Percentiles rank a stretch among this genome's conserved stretches.
These are phyloP conservation scores for Cheilinus undulatus DNA, from an alignment of 2,113 vertebrate species.

Conservation along the genomic window DNA sequence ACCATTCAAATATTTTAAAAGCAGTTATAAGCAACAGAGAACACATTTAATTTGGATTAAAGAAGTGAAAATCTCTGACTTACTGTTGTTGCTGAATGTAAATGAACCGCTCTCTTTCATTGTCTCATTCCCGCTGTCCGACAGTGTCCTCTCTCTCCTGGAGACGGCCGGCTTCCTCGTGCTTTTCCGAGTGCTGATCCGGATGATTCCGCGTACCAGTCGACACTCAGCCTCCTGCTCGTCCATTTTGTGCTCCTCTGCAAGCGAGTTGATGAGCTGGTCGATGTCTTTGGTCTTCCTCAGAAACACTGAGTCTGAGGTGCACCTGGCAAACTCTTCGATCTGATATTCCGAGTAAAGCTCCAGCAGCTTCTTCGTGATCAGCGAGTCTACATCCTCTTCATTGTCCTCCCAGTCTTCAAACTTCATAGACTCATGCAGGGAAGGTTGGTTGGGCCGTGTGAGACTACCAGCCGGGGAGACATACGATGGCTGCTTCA, in stretches of 20 bases:
- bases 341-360: slow-evolving; percentile 98
- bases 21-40: accelerated
- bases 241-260: slow-evolving; percentile 80
- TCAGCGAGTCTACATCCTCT: slow-evolving; percentile 90
- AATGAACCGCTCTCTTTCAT: slow-evolving; percentile 88
- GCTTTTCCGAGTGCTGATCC: slow-evolving; percentile 93
- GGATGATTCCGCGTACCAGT: slow-evolving; percentile 94
- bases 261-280: slow-evolving; percentile 91
- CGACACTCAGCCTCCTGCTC: slow-evolving; percentile 95
- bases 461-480: background rate
- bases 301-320: slow-evolving; percentile 94
- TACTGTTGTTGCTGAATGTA: slow-evolving; percentile 90
- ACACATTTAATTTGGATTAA: background rate
- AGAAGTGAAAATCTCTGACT: slow-evolving; percentile 3
- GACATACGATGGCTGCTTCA: slow-evolving; percentile 7
- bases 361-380: slow-evolving; percentile 94
- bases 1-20: no score
- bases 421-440: slow-evolving; percentile 78
- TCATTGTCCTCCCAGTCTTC: slow-evolving; percentile 89
- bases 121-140: slow-evolving; percentile 92
- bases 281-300: slow-evolving; percentile 94
- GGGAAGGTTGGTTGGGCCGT: slow-evolving; percentile 77
- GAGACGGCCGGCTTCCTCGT: slow-evolving; percentile 66
- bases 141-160: slow-evolving; percentile 73
- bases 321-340: slow-evolving; percentile 94